Evolutionary conservation across 2,113 vertebrate species (phyloP).

Genomic region (Corydoras maculifer): DNA sequence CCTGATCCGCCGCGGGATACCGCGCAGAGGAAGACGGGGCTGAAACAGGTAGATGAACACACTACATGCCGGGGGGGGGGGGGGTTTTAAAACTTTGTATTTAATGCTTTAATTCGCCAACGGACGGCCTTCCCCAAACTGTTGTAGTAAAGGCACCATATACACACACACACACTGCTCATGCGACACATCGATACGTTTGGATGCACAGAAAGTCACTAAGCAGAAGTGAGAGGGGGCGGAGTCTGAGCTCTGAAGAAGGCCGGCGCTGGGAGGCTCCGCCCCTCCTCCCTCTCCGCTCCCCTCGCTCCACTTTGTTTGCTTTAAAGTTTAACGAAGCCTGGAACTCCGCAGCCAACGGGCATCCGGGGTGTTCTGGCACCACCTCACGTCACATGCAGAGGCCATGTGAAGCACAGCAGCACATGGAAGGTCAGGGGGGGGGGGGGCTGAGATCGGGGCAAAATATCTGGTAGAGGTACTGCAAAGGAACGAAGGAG

Average conservation of each 20-base stretch:
- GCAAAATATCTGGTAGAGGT: background rate
- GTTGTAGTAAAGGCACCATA: no score
- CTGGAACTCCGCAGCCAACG: constrained; percentile 61
- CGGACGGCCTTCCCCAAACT: no score
- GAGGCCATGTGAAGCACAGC: constrained; percentile 60
- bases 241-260: no score
- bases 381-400: constrained; percentile 65
- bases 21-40: background rate
- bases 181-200: background rate
- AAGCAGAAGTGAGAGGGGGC: background rate
- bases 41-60: background rate
- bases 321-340: constrained; percentile 68
- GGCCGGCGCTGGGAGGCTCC: no score
- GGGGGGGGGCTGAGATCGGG: constrained; percentile 1
- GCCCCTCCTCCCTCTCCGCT: constrained; percentile 15
- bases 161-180: no score
- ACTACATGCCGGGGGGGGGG: no score
- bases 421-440: background rate
- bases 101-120: no score
- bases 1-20: background rate
- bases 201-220: background rate
- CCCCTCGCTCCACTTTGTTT: constrained; percentile 55
- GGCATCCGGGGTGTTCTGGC: constrained; percentile 70
- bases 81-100: no score
- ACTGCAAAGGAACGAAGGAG: background rate